A percentile compares a stretch with the other conserved stretches of the same genome.
phyloP scores from a whole-genome alignment of 2,888 invertebrate species.

The Venusia cambrica region DNA sequence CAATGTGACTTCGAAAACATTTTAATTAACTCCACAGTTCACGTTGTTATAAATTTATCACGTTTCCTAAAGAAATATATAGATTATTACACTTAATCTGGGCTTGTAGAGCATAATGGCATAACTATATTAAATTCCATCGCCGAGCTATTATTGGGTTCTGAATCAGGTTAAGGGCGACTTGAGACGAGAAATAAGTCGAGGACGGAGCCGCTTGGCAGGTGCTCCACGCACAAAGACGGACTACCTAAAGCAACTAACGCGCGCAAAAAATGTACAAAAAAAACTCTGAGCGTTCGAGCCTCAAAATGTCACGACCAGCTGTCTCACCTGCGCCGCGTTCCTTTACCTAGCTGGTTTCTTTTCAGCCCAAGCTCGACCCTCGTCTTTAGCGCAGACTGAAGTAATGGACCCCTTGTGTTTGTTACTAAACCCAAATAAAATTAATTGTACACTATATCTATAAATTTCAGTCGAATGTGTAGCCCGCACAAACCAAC shows the following conservation, averaged over 20 bases:
- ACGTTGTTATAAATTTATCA: too few species aligned
- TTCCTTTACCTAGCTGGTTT: constrained; percentile 35
- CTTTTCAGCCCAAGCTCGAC: constrained; percentile 23
- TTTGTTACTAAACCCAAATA: too few species aligned
- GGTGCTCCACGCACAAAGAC: constrained; percentile 65
- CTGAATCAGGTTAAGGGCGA: constrained; percentile 43
- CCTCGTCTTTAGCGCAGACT: too few species aligned
- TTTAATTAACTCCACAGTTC: too few species aligned
- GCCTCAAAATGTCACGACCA: constrained; percentile 67
- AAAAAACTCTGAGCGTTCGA: constrained; percentile 45
- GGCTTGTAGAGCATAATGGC: constrained; percentile 14
- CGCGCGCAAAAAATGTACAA: constrained; percentile 51
- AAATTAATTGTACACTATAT: too few species aligned
- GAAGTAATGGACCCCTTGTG: too few species aligned
- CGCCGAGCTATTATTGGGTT: constrained; percentile 27
- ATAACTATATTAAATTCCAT: constrained; percentile 20
- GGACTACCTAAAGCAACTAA: constrained; percentile 41
- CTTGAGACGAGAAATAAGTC: constrained; percentile 33
- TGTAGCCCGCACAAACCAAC: too few species aligned
- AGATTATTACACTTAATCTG: too few species aligned
- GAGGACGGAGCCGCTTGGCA: constrained; percentile 48
- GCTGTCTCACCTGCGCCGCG: constrained; percentile 62
- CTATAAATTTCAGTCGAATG: too few species aligned
- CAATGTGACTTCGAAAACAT: too few species aligned
- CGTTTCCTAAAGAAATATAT: too few species aligned